A percentile compares a stretch with the other conserved stretches of the same genome.
Conservation (phyloP, 2,797 vertebrate genomes). For the Sarcoramphus papa region DNA sequence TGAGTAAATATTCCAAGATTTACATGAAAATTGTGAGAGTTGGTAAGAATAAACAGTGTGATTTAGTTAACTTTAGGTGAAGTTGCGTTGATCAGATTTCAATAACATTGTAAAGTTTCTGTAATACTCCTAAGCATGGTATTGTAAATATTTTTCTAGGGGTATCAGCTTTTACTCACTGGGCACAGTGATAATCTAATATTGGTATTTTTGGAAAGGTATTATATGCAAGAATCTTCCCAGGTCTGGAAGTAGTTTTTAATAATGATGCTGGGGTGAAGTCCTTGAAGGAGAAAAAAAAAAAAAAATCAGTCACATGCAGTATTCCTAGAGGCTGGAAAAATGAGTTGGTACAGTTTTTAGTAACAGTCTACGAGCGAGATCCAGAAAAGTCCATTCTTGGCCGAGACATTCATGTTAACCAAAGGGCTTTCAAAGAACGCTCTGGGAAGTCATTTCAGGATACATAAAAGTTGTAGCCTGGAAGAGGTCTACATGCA, state of each 20-base stretch:
- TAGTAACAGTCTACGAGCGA: not conserved
- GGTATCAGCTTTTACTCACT: not conserved
- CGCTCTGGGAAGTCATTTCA: not conserved
- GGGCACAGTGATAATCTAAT: not conserved
- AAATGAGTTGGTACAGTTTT: not conserved
- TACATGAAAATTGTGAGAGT: not conserved
- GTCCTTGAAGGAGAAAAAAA: not conserved
- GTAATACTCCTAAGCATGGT: not conserved
- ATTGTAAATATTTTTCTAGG: not conserved
- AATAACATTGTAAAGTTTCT: not conserved
- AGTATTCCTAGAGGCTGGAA: not conserved
- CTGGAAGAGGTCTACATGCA: not conserved
- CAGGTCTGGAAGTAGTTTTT: not conserved
- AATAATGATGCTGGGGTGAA: not conserved
- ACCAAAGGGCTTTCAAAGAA: not conserved
- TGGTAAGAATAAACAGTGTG: not conserved
- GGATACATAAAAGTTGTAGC: slow-evolving; percentile 6
- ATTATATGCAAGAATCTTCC: not conserved
- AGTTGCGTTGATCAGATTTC: not conserved
- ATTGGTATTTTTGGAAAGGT: not conserved
- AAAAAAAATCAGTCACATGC: not conserved
- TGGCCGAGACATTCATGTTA: not conserved
- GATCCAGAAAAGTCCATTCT: slow-evolving; percentile 8
- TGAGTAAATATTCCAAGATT: not conserved
- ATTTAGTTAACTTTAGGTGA: not conserved